A percentile compares a stretch with the other conserved stretches of the same genome.
These are phyloP conservation scores for Melanogrammus aeglefinus DNA, from an alignment of 2,797 vertebrate species.

Conservation along the genomic window DNA sequence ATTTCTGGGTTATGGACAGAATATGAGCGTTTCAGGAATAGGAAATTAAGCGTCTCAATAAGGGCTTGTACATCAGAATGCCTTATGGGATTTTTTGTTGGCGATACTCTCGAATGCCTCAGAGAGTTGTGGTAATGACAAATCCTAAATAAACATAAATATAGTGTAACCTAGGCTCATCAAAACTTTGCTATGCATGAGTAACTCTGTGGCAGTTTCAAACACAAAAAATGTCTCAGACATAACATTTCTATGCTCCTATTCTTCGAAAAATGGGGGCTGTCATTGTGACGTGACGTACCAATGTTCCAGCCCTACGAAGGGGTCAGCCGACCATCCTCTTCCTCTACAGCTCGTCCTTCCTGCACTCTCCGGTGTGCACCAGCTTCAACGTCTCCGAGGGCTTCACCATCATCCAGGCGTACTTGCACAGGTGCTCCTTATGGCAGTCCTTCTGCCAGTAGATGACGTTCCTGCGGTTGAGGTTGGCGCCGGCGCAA, in stretches of 20 bases:
- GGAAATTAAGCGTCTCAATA: background rate
- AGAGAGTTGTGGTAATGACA: no score
- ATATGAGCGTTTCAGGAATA: background rate
- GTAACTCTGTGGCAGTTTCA: no score
- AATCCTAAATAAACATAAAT: no score
- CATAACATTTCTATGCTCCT: no score
- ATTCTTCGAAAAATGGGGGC: no score
- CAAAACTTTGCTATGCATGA: no score
- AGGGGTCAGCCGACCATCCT: background rate
- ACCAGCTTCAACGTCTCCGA: conserved; percentile 63
- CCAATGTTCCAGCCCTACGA: no score
- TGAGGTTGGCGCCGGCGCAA: conserved; percentile 82
- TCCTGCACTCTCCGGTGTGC: conserved; percentile 56
- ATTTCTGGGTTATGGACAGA: background rate
- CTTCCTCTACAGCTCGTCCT: conserved; percentile 70
- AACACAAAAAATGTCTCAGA: no score
- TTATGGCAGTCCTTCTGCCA: conserved; percentile 86
- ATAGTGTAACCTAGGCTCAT: no score
- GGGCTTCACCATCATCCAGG: conserved; percentile 85
- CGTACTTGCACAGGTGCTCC: conserved; percentile 78
- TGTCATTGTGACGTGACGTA: no score
- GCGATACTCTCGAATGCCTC: no score
- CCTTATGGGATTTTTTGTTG: no score
- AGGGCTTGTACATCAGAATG: background rate
- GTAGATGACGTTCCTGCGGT: conserved; percentile 83